phyloP scores from a whole-genome alignment of 1,140 invertebrate species.

The Papilio dardanus region DNA sequence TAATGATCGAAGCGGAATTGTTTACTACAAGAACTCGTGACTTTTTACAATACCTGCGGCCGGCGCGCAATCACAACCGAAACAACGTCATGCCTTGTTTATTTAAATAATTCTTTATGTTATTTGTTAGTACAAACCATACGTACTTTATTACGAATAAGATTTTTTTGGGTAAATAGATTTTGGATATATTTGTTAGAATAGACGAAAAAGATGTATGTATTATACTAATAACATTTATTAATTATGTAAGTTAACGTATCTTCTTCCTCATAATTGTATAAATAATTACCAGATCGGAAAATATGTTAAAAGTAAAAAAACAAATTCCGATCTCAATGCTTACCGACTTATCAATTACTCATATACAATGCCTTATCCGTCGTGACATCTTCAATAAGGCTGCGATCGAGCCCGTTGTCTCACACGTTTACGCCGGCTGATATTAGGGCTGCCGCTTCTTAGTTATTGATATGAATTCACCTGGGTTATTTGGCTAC shows the following conservation, averaged over 20 bases:
- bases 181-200: neutral
- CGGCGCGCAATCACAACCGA: neutral
- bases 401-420: neutral
- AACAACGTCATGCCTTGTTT: slow-evolving; percentile 13
- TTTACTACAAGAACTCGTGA: slow-evolving; percentile 27
- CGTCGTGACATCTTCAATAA: slow-evolving; percentile 33
- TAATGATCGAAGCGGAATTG: slow-evolving; percentile 23
- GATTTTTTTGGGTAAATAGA: neutral
- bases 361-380: slow-evolving; percentile 10
- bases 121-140: neutral
- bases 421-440: neutral
- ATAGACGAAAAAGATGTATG: neutral
- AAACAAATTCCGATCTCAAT: slow-evolving; percentile 1
- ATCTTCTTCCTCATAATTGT: too few relatives aligned
- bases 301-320: too few relatives aligned
- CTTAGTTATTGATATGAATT: too few relatives aligned
- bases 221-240: too few relatives aligned
- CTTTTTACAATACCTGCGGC: slow-evolving; percentile 13
- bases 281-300: too few relatives aligned
- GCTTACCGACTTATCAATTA: slow-evolving; percentile 9
- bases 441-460: neutral
- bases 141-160: neutral
- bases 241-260: too few relatives aligned
- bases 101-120: slow-evolving; percentile 18
- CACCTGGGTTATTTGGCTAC: neutral